phyloP scores from a whole-genome alignment of 1,140 invertebrate species.

The Pogonomyrmex californicus region DNA sequence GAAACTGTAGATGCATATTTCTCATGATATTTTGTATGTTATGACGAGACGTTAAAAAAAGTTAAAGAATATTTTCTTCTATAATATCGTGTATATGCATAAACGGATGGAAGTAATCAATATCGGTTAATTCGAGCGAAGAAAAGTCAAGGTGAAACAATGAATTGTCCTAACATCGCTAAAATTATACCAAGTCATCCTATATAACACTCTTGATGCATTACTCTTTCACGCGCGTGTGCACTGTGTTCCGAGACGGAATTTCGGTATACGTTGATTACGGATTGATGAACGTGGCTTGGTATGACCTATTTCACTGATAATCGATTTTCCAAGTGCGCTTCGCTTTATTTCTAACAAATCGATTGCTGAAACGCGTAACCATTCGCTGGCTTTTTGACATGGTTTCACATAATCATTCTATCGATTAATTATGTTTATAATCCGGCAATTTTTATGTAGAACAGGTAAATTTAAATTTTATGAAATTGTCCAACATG shows the following conservation, averaged over 20 bases:
- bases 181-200: background rate
- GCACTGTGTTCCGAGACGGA: background rate
- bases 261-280: slow-evolving; percentile 54
- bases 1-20: slow-evolving; percentile 11
- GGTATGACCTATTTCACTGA: slow-evolving; percentile 46
- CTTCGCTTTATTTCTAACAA: slow-evolving; percentile 29
- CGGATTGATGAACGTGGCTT: slow-evolving; percentile 36
- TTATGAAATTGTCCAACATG: background rate
- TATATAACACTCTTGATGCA: background rate
- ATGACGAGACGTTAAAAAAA: background rate
- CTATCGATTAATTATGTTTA: background rate
- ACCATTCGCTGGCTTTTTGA: slow-evolving; percentile 38
- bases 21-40: background rate
- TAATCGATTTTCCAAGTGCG: slow-evolving; percentile 48
- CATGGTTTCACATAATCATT: background rate
- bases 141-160: background rate
- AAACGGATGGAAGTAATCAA: slow-evolving; percentile 3
- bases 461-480: background rate
- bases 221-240: slow-evolving; percentile 23
- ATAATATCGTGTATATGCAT: background rate
- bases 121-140: background rate
- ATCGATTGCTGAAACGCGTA: slow-evolving; percentile 15
- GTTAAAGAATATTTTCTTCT: slow-evolving; percentile 3
- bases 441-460: slow-evolving; percentile 11
- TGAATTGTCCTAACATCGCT: background rate